Conservation (phyloP, 2,888 invertebrate genomes). For the Aleiodes testaceus region DNA sequence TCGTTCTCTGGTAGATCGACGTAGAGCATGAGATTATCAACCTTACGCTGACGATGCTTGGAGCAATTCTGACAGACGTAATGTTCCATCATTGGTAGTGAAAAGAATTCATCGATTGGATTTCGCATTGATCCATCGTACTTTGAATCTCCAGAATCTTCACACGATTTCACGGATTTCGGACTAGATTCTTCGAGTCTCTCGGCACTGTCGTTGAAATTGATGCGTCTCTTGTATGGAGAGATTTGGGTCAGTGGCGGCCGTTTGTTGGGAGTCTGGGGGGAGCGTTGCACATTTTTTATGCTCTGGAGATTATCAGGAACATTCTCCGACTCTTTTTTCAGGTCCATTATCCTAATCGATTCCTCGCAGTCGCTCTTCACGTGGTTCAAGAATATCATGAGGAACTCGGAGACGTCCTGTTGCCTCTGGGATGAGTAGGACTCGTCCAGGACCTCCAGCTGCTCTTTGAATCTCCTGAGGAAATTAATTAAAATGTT, state of each 20-base stretch:
- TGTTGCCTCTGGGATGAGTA: slow-evolving; percentile 65
- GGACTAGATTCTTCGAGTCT: slow-evolving; percentile 23
- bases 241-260: slow-evolving; percentile 58
- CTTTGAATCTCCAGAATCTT: background rate
- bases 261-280: slow-evolving; percentile 54
- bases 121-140: slow-evolving; percentile 48
- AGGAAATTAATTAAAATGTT: slow-evolving; percentile 15
- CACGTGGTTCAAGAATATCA: slow-evolving; percentile 63
- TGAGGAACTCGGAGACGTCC: slow-evolving; percentile 67
- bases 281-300: slow-evolving; percentile 36
- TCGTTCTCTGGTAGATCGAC: slow-evolving; percentile 58
- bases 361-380: slow-evolving; percentile 61
- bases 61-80: slow-evolving; percentile 59
- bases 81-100: slow-evolving; percentile 61
- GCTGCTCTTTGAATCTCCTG: slow-evolving; percentile 59
- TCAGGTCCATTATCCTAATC: slow-evolving; percentile 41
- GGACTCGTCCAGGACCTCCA: slow-evolving; percentile 59
- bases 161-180: slow-evolving; percentile 27
- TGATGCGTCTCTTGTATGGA: slow-evolving; percentile 46
- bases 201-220: slow-evolving; percentile 30
- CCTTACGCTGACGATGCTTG: slow-evolving; percentile 59
- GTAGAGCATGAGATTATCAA: slow-evolving; percentile 64
- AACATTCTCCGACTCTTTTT: slow-evolving; percentile 58
- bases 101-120: slow-evolving; percentile 63
- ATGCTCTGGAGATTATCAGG: slow-evolving; percentile 50